Evolutionary conservation across 2,113 vertebrate species (phyloP), one percentile per base, ranked within the genome.

Genomic region (Mystacornis crossleyi): DNA sequence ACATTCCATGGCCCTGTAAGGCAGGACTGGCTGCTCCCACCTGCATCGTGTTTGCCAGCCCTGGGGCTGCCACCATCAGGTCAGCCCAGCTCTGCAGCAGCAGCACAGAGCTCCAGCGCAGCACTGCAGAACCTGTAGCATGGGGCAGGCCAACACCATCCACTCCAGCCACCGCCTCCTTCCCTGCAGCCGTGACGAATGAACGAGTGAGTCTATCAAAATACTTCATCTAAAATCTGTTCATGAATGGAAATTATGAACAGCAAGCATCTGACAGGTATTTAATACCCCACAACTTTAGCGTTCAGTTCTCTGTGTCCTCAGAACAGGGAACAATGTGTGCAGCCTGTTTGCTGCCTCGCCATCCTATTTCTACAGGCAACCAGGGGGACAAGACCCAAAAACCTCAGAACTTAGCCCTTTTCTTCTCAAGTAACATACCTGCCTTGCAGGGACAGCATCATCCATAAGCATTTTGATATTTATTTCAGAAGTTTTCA

Each of bases 61-160:
- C 57, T 28, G 0, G 3, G 62, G 53, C 62, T 64, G 26, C 42
- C 33, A 40, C 18, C 73, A 18, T 3, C 40, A 50, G 51, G 28
- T 42, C 57, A 48, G 61, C 8, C 9, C 43, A 69, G 70, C 62
- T 60, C 14, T 66, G 9, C 10, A 43, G 92, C 55, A 58, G 53
- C 25, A 79, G 73, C 58, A 54, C 17, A 74, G 47, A 75, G 26
- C 38, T 20, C 15, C 60, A 45, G 64, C 40, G 31, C 81, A 88
- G 26, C 2, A 1, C 1, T 26, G n/a, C 75, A 51, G 6, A 14
- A 50, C 18, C 73, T 19, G n/a, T 40, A 61, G 60, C 0, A 0
- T 2, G 50, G n/a, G 26, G 36, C 29, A 87, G 66, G 20, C 2
- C 2, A 61, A 34, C 55, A 86, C 9, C 89, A 40, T 2, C 29